These are phyloP conservation scores for Brienomyrus brachyistius DNA, from an alignment of 2,113 vertebrate genomes.

Conservation along the genomic window DNA sequence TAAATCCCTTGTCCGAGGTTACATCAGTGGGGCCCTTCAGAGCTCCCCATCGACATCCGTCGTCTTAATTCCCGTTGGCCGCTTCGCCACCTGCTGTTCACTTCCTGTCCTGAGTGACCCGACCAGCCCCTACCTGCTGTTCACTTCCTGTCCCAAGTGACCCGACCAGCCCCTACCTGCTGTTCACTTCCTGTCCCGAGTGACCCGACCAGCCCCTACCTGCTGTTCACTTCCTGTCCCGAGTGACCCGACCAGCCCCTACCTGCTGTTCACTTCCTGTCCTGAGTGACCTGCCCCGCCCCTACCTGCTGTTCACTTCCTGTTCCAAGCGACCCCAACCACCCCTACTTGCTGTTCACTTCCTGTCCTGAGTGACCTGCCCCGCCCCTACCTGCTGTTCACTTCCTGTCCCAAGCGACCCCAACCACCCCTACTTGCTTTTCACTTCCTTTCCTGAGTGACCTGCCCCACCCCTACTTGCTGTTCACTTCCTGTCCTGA, in stretches of 20 bases:
- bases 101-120: not conserved
- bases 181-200: not conserved
- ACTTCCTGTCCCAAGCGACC: not conserved
- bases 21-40: not conserved
- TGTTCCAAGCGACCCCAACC: not conserved
- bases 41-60: not conserved
- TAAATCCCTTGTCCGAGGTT: constrained; percentile 5
- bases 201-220: not conserved
- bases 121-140: not conserved
- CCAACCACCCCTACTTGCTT: not conserved
- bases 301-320: not conserved
- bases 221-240: not conserved
- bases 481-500: not conserved
- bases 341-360: not conserved
- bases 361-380: not conserved
- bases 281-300: too few species aligned
- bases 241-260: too few species aligned
- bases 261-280: not conserved
- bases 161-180: not conserved
- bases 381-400: not conserved
- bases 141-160: not conserved
- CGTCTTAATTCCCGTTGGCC: not conserved
- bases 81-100: not conserved
- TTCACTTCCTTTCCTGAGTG: not conserved
- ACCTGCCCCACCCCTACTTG: not conserved